phyloP scores from a whole-genome alignment of 1,140 invertebrate genomes.

The Neodiprion fabricii region DNA sequence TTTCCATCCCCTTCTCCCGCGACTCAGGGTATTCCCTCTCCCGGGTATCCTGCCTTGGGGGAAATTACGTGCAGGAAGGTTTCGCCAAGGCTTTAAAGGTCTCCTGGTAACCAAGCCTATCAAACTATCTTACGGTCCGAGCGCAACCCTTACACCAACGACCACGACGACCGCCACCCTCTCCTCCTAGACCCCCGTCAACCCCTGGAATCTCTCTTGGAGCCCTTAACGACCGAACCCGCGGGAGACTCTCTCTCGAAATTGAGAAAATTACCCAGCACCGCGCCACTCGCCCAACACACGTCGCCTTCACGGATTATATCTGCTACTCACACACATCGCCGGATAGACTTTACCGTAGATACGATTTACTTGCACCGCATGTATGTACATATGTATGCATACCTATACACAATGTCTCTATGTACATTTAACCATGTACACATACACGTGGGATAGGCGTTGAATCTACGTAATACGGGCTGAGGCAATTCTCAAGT shows the following conservation, averaged over 20 bases:
- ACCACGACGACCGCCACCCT: conserved; percentile 16
- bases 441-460: conserved; percentile 17
- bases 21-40: no score
- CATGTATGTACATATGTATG: conserved; percentile 26
- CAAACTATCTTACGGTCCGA: conserved; percentile 59
- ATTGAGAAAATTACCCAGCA: conserved; percentile 62
- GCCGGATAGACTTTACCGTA: not conserved
- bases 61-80: not conserved
- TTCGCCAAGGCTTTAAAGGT: conserved; percentile 49
- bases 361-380: conserved; percentile 34
- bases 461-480: no score
- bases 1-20: no score
- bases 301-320: not conserved
- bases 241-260: conserved; percentile 53
- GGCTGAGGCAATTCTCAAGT: no score
- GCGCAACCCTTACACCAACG: conserved; percentile 43
- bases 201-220: conserved; percentile 57
- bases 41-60: no score
- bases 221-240: conserved; percentile 60
- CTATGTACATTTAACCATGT: conserved; percentile 17
- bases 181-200: conserved; percentile 32
- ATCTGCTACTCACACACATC: not conserved
- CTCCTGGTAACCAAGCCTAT: conserved; percentile 61
- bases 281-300: conserved; percentile 33
- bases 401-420: conserved; percentile 19